phyloP scores from a whole-genome alignment of 2,888 invertebrate genomes.

The Trichopoda pennipes region DNA sequence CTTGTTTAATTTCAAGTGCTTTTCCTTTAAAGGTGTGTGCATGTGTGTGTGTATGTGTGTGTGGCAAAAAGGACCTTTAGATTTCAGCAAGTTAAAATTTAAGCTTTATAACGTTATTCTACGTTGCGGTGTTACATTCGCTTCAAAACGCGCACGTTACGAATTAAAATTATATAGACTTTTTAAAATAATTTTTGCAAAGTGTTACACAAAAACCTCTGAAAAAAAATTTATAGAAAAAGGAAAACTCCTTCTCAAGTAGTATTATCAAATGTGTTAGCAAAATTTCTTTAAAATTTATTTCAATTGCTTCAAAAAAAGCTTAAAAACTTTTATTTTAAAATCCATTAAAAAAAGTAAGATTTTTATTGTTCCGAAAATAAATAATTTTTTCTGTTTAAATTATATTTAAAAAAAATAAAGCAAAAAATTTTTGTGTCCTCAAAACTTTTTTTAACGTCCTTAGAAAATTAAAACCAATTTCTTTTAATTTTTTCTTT shows the following conservation, averaged over 20 bases:
- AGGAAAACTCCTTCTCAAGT: not conserved
- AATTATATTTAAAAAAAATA: not conserved
- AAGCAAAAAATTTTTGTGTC: no score
- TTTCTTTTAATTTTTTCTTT: not conserved
- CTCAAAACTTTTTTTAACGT: not conserved
- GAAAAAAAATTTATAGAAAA: not conserved
- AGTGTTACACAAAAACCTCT: constrained; percentile 15
- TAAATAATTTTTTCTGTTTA: no score
- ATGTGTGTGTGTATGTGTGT: constrained; percentile 37
- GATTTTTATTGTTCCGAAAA: not conserved
- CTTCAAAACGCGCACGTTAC: constrained; percentile 64
- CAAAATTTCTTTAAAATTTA: not conserved
- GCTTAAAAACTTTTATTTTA: no score
- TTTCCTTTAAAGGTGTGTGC: constrained; percentile 24
- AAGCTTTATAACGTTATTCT: constrained; percentile 67
- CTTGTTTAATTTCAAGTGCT: constrained; percentile 33
- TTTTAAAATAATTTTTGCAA: constrained; percentile 43
- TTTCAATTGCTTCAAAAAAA: no score
- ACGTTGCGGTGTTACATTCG: constrained; percentile 67
- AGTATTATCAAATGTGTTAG: not conserved
- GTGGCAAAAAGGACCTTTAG: constrained; percentile 59
- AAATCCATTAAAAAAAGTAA: not conserved
- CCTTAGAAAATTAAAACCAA: not conserved
- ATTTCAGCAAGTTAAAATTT: constrained; percentile 39
- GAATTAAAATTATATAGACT: constrained; percentile 29